These are phyloP conservation scores for Parus major DNA, from an alignment of 2,113 vertebrate genomes.

Conservation along the genomic window DNA sequence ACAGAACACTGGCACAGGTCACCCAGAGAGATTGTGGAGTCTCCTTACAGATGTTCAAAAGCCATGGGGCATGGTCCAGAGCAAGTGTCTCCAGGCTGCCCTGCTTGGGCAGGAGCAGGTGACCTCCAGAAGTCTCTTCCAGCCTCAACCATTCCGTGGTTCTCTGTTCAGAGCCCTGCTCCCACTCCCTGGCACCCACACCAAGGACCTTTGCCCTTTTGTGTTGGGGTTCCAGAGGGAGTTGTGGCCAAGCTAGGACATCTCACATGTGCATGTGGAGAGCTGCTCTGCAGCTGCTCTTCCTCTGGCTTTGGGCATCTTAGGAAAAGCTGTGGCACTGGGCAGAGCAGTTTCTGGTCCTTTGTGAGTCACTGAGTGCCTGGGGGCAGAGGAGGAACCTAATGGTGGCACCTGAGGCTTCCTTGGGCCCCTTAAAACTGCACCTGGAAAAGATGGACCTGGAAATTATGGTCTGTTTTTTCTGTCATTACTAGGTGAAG, in stretches of 20 bases:
- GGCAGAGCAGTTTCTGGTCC: not conserved
- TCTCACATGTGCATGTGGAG: not conserved
- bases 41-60: not conserved
- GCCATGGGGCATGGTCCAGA: not conserved
- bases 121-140: not conserved
- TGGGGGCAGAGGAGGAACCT: not conserved
- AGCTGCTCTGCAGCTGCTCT: not conserved
- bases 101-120: not conserved
- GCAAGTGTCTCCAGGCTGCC: not conserved
- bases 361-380: not conserved
- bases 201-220: not conserved
- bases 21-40: not conserved
- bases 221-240: not conserved
- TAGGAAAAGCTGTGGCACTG: not conserved
- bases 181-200: not conserved
- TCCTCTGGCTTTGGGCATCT: not conserved
- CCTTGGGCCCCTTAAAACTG: not conserved
- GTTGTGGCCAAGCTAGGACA: not conserved
- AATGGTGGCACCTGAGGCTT: not conserved
- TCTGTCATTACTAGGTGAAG: not conserved
- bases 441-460: not conserved
- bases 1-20: not conserved
- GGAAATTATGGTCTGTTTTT: not conserved
- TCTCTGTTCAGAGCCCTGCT: not conserved
- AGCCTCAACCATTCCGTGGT: not conserved